Base-by-base conservation (phyloP, 1,140 invertebrate genomes). In the Anadara kagoshimensis region DNA sequence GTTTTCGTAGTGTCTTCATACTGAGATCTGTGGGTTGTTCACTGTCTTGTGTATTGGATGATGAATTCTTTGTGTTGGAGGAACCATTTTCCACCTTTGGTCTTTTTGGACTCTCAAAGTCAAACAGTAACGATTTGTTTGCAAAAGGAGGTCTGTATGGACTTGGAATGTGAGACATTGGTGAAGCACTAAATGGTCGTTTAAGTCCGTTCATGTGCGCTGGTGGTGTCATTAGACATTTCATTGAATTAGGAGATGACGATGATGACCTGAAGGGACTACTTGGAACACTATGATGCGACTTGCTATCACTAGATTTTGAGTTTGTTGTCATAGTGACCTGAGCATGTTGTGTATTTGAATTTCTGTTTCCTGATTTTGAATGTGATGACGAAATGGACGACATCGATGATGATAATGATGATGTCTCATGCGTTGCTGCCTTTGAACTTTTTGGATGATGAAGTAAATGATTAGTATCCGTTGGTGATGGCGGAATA, bases 21-120 rank as follows among this genome's bases (percentile, higher is more conserved):
- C 78, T 78, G 47, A 80, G 59, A 57, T 80, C 75, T 51, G 66
- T 65, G 16, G 78, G 73, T 49, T 78, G 63, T n/a, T 78, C 69
- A 62, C 44, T 45, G n/a, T 64, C 58, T 63, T 47, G 22, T 61
- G 22, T 61, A 41, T 57, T 26, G 56, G 26, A 11, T 24, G 22
- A 29, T 57, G 47, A 45, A 65, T 22, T 69, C 10, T 56, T 53
- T 24, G 43, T 65, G 7, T 64, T 47, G 8, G 56, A 45, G 26
- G 62, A n/a, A 22, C 20, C n/a, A 44, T 29, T 44, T 14, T 73
- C 73, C 24, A 63, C 24, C 54, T 51, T 75, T 20, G 47, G 59
- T 64, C 70, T 53, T 53, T 78, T 74, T 59, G 69, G 44, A 57
- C 57, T 59, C 41, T 73, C 73, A 71, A 73, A 73, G 43, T 73